Conservation (phyloP, 2,797 vertebrate genomes). For the Mormyrus hasselquistii region DNA sequence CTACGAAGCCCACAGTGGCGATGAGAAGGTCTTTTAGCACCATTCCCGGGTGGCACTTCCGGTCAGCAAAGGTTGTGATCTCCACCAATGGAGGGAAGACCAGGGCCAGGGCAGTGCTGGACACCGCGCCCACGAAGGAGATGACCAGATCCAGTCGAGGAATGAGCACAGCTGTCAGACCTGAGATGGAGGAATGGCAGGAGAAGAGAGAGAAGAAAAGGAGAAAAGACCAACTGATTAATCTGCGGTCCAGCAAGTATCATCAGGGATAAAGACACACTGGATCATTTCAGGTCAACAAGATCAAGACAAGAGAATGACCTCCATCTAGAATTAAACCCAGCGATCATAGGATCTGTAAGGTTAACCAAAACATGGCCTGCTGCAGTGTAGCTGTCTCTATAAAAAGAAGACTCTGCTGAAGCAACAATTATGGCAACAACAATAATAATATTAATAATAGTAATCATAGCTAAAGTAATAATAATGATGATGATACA, state of each 20-base stretch:
- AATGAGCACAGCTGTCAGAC: slow-evolving; percentile 69
- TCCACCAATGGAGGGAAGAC: slow-evolving; percentile 76
- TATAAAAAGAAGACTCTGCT: not conserved
- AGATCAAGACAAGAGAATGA: not conserved
- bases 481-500: not conserved
- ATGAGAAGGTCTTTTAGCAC: slow-evolving; percentile 71
- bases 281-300: not conserved
- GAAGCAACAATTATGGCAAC: not conserved
- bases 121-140: slow-evolving; percentile 73
- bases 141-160: slow-evolving; percentile 79
- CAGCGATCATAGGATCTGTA: not conserved
- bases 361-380: not conserved
- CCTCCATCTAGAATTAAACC: not conserved
- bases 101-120: slow-evolving; percentile 76
- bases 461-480: not conserved
- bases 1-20: slow-evolving; percentile 64
- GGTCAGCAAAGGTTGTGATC: slow-evolving; percentile 68
- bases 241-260: not conserved
- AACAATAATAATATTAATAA: not conserved
- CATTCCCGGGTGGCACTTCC: slow-evolving; percentile 52
- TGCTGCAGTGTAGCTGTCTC: not conserved
- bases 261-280: not conserved
- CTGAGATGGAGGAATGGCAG: slow-evolving; percentile 41
- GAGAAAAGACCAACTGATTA: not conserved
- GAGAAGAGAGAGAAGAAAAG: not conserved